Conservation (phyloP, 2,113 vertebrate genomes). For the Etheostoma cragini region DNA sequence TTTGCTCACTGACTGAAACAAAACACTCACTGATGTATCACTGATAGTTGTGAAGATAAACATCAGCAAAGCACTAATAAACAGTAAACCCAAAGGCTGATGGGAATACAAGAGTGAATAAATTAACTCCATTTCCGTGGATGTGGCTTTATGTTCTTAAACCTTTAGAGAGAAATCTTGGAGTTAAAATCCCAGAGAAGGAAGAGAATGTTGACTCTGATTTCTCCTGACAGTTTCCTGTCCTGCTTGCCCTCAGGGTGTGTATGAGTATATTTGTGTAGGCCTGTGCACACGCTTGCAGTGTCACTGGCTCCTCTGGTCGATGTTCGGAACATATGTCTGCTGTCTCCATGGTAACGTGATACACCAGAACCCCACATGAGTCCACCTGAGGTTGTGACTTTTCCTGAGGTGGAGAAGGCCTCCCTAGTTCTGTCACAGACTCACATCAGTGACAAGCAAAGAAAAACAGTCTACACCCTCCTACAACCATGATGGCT, state of each 20-base stretch:
- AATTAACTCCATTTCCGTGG: conserved; percentile 26
- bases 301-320: conserved; percentile 49
- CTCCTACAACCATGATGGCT: too few relatives aligned
- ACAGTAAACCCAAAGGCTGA: conserved; percentile 58
- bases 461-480: too few relatives aligned
- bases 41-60: conserved; percentile 63
- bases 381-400: conserved; percentile 51
- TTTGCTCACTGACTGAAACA: conserved; percentile 61
- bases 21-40: conserved; percentile 43
- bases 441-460: neutral
- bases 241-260: conserved; percentile 53
- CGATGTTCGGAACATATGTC: conserved; percentile 70
- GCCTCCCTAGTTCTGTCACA: neutral
- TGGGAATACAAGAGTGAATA: conserved; percentile 59
- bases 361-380: conserved; percentile 54
- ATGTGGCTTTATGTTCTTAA: conserved; percentile 46
- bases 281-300: neutral
- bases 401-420: conserved; percentile 9
- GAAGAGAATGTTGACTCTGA: conserved; percentile 69
- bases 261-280: conserved; percentile 1
- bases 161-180: conserved; percentile 48
- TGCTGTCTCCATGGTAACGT: conserved; percentile 71
- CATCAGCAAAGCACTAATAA: conserved; percentile 54
- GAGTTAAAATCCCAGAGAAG: conserved; percentile 53
- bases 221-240: conserved; percentile 71